Conservation (phyloP, 2,888 invertebrate genomes). For the Coleophora flavipennella region DNA sequence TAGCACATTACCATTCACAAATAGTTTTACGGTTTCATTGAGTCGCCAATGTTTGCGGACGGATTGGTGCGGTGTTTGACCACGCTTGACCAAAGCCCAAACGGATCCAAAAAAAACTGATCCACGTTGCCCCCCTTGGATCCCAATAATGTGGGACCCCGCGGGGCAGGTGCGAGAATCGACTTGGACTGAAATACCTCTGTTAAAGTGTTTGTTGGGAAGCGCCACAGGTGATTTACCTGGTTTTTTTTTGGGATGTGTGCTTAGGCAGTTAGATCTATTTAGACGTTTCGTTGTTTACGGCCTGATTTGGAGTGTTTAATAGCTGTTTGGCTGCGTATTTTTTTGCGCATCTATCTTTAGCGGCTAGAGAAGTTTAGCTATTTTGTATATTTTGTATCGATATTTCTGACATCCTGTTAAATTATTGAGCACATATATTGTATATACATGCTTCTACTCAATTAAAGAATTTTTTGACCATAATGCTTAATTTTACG, state of each 20-base stretch:
- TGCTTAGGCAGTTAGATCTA: conserved; percentile 36
- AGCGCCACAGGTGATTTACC: conserved; percentile 66
- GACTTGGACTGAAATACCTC: conserved; percentile 1
- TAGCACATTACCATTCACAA: conserved; percentile 47
- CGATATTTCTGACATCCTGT: conserved; percentile 6
- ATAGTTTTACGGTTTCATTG: conserved; percentile 32
- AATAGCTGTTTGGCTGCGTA: conserved; percentile 20
- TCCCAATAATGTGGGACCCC: too few species aligned
- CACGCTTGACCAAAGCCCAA: conserved; percentile 32
- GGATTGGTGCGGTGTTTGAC: conserved; percentile 46
- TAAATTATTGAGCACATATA: too few species aligned
- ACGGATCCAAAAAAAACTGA: conserved; percentile 10
- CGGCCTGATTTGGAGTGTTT: conserved; percentile 23
- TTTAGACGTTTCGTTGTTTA: conserved; percentile 14
- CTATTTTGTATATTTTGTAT: too few species aligned
- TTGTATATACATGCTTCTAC: too few species aligned
- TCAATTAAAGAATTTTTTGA: too few species aligned
- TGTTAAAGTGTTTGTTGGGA: conserved; percentile 11
- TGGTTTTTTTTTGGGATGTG: conserved; percentile 42
- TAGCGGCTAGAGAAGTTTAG: too few species aligned
- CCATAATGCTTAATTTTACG: too few species aligned
- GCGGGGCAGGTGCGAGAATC: background rate
- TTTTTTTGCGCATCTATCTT: conserved; percentile 8
- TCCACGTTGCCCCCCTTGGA: too few species aligned
- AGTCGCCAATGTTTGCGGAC: conserved; percentile 43